Base-by-base conservation (phyloP, 2,888 invertebrate genomes). In the Crioceris asparagi region DNA sequence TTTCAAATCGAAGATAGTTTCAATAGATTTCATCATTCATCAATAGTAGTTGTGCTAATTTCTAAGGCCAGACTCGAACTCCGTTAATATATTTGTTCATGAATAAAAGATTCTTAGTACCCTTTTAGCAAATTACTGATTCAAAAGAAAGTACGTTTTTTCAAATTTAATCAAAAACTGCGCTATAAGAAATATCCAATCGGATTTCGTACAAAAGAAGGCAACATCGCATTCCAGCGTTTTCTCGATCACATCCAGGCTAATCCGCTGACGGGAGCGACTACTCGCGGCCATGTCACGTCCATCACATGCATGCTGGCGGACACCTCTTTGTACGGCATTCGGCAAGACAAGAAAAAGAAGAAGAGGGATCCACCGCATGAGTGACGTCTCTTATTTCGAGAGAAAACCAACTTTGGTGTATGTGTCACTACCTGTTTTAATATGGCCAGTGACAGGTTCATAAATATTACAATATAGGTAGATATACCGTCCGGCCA, bases 241-340 rank as follows among this genome's bases (percentile, higher is more conserved):
- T n/a, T n/a, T n/a, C n/a, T n/a, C n/a, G n/a, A n/a, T n/a, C n/a
- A 35, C 36, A 18, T 27, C 38, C 23, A 25, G 27, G 35, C 35
- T 38, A 45, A 61, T 60, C 60, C 57, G 48, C 49, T 46, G 50
- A 55, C 50, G 48, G 43, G 33, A 57, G 53, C 55, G 55, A 55
- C 58, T 57, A 57, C 57, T 54, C n/a, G 51, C 52, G 49, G 48
- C 52, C 56, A 56, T 49, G 55, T 56, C 59, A 57, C 52, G 55
- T 57, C 54, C 45, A 48, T 50, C 47, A n/a, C n/a, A n/a, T n/a
- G 51, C 52, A 58, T 60, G 54, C 55, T 54, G 51, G 52, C 56
- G 48, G 56, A 57, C 58, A 57, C 56, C 55, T 57, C 54, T 38
- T 31, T 34, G 36, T 37, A 41, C 30, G 40, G 17, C 15, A 27